phyloP scores from a whole-genome alignment of 2,113 vertebrate species.

The Mesoclemmys tuberculata region DNA sequence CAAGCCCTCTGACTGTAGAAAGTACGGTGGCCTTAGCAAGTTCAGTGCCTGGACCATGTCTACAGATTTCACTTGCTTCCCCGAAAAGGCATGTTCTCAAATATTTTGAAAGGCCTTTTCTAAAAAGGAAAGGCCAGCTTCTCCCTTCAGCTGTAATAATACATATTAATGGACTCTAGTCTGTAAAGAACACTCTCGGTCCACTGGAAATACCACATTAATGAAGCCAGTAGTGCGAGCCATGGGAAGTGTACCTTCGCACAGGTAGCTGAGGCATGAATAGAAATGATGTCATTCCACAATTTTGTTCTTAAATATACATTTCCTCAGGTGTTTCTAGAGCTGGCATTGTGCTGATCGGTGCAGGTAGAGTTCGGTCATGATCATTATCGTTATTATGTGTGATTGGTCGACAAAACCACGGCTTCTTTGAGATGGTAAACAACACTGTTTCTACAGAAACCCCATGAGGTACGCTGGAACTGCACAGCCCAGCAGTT shows the following conservation, averaged over 20 bases:
- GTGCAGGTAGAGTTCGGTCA: background rate
- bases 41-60: background rate
- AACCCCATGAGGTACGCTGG: slow-evolving; percentile 32
- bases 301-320: background rate
- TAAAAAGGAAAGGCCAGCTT: background rate
- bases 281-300: background rate
- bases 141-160: background rate
- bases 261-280: background rate
- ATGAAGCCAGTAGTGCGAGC: background rate
- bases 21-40: rapidly evolving
- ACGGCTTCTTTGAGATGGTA: background rate
- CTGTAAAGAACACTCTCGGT: background rate
- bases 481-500: slow-evolving; percentile 33
- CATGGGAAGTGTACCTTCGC: background rate
- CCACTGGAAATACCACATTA: background rate
- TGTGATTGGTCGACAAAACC: background rate
- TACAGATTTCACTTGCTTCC: background rate
- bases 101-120: background rate
- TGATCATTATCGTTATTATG: background rate
- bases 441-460: slow-evolving; percentile 35
- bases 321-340: slow-evolving; percentile 20
- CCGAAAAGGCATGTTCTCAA: background rate
- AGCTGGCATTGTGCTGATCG: background rate
- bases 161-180: background rate
- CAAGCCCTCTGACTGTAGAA: rapidly evolving